phyloP scores from a whole-genome alignment of 2,888 invertebrate genomes.

The Acleris literana region DNA sequence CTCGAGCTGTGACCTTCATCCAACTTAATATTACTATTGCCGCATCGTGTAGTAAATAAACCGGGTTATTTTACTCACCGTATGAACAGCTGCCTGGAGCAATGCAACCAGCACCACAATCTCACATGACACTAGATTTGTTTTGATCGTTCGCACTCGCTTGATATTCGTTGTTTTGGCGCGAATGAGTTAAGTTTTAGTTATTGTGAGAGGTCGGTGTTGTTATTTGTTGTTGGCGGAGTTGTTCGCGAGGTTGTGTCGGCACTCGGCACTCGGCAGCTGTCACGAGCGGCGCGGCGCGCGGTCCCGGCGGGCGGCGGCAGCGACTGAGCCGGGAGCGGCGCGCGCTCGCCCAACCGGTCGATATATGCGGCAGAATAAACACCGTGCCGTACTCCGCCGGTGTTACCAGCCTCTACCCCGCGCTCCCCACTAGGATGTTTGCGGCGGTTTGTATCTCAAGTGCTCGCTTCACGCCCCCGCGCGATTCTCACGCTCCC shows the following conservation, averaged over 20 bases:
- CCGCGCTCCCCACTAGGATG: conserved; percentile 51
- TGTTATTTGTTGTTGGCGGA: conserved; percentile 29
- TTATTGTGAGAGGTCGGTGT: conserved; percentile 1
- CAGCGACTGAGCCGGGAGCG: conserved; percentile 66
- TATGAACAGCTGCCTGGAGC: conserved; percentile 67
- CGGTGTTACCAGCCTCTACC: conserved; percentile 63
- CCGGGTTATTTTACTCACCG: conserved; percentile 56
- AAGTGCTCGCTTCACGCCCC: conserved; percentile 40
- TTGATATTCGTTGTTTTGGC: conserved; percentile 7
- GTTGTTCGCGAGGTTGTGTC: conserved; percentile 50
- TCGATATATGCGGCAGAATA: conserved; percentile 82
- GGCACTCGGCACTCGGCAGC: conserved; percentile 51
- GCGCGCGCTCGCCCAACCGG: conserved; percentile 69
- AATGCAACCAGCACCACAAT: conserved; percentile 57
- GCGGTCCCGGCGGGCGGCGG: conserved; percentile 53
- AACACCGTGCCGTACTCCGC: conserved; percentile 74
- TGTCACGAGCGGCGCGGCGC: conserved; percentile 60
- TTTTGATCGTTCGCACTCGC: conserved; percentile 46
- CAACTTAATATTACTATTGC: conserved; percentile 38
- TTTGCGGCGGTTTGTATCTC: conserved; percentile 60
- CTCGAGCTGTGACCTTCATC: conserved; percentile 49
- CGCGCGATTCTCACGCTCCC: conserved; percentile 44
- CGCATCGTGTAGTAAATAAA: background rate
- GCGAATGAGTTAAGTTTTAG: background rate
- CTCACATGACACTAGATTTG: conserved; percentile 64